Evolutionary conservation across 1,140 invertebrate species (phyloP), one percentile per base, ranked within the genome.

Genomic region (Tribolium madens): DNA sequence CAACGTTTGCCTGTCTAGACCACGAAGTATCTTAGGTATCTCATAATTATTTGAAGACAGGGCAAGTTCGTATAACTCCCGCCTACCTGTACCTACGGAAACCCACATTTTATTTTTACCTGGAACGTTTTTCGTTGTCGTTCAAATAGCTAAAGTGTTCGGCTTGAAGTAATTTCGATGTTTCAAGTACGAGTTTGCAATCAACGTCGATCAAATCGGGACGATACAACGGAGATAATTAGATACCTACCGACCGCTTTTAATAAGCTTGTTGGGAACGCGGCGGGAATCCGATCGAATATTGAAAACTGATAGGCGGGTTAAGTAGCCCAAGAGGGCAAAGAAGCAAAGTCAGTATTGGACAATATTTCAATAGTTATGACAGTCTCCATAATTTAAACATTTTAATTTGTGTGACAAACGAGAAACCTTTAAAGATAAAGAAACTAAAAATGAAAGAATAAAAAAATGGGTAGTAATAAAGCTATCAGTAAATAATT

Each of bases 21-120:
- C 46, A 50, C n/a, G 70, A 72, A 31, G 46, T 33, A 72, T 72
- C 70, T 72, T 48, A 26, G 70, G 70, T 72, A 72, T 72, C 70
- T 72, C 70, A 64, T 72, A 52, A 72, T 72, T 52, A 52, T 72
- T 72, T 50, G 36, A 71, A 71, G 47, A 48, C 68, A 71, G 52
- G 18, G 15, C 52, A 26, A 26, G 57, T 15, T 31, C 57, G 52
- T 57, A 57, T 57, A 57, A 57, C 4, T 57, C 68, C 52, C 68
- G 36, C 68, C 68, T 69, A 71, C 68, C 36, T 71, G 64, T 70
- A n/a, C 18, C 2, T 12, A 26, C 47, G 64, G 31, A 48, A 72
- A 72, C 47, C 70, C 70, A 72, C 47, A 47, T 71, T 71, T 50
- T 71, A 21, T 72, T 52, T n/a, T n/a, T 71, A 71, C 50, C 46